Evolutionary conservation across 2,113 vertebrate species (phyloP), one percentile per base, ranked within the genome.

Genomic region (Sander lucioperca): DNA sequence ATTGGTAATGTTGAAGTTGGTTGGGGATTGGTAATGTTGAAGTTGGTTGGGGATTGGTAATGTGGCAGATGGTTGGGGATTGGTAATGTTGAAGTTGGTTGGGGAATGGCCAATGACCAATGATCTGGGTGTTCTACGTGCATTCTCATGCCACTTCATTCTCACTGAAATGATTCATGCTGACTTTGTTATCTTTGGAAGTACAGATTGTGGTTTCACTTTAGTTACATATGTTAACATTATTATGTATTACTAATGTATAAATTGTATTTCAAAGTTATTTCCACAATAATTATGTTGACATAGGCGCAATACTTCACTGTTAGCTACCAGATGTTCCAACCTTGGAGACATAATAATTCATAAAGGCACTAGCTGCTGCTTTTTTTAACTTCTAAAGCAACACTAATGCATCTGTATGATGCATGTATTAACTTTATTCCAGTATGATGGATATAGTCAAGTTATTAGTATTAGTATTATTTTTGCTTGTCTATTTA

Each of bases 221-320:
- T 18, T 1, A 64, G 30, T 76, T 51, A 21, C 7, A 47, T 23
- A 56, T 56, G 67, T 23, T 67, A n/a, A 72, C 16, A 39, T 58
- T 85, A 39, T 10, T 10, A 10, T 27, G 27, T 10, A 39, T 39
- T 39, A 39, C 9, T 39, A 39, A 39, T 39, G 53, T 23, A 64
- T 11, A 19, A 39, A 61, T 21, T 33, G 4, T 23, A 74, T 59
- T 72, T 67, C 0, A 50, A 48, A 72, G 66, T 68, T 77, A 88
- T 86, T 85, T 82, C 85, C 79, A 87, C 79, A 89, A 71, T 68
- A 84, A 48, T 71, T 14, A 59, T 58, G 58, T 58, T 57, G 63
- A 84, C 25, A 61, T 18, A 53, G 16, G 65, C 10, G 16, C 3
- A 50, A n/a, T 62, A 33, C 18, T 45, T 47, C 25, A 16, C 11